phyloP scores from a whole-genome alignment of 2,888 invertebrate genomes.

The Stratiomys singularior region DNA sequence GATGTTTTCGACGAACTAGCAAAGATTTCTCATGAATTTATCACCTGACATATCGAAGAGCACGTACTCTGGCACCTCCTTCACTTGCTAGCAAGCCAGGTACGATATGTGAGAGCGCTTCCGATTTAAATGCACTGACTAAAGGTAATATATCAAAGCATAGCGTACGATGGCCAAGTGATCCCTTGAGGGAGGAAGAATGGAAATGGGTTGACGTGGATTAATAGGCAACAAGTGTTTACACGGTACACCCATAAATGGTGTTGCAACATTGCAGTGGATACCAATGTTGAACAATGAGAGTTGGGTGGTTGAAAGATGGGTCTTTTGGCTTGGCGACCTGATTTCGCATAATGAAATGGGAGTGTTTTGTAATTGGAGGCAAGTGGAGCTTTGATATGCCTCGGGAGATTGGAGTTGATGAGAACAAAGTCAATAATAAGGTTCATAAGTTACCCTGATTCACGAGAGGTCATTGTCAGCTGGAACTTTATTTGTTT shows the following conservation, averaged over 20 bases:
- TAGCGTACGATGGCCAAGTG: not conserved
- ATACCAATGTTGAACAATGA: not conserved
- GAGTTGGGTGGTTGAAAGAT: not conserved
- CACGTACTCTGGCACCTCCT: constrained; percentile 22
- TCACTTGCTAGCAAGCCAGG: not conserved
- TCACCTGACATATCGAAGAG: constrained; percentile 29
- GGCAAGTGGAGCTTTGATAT: too few species aligned
- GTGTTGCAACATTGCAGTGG: not conserved
- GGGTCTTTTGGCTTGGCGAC: not conserved
- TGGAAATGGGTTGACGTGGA: constrained; percentile 33
- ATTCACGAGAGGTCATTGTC: too few species aligned
- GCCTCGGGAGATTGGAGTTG: too few species aligned
- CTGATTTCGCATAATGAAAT: too few species aligned
- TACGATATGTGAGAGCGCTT: constrained; percentile 13
- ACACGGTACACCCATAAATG: not conserved
- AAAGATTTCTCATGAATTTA: constrained; percentile 36
- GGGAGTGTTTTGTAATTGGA: too few species aligned
- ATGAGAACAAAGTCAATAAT: too few species aligned
- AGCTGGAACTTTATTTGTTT: too few species aligned
- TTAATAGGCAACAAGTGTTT: constrained; percentile 40
- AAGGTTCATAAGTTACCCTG: too few species aligned
- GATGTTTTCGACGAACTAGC: constrained; percentile 22
- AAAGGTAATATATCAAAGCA: constrained; percentile 19
- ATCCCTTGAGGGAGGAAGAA: constrained; percentile 2
- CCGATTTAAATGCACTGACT: constrained; percentile 34